Percentiles rank a stretch among this genome's conserved stretches.
These are phyloP conservation scores for Pasiphila rectangulata DNA, from an alignment of 2,888 invertebrate genomes.

Conservation along the genomic window DNA sequence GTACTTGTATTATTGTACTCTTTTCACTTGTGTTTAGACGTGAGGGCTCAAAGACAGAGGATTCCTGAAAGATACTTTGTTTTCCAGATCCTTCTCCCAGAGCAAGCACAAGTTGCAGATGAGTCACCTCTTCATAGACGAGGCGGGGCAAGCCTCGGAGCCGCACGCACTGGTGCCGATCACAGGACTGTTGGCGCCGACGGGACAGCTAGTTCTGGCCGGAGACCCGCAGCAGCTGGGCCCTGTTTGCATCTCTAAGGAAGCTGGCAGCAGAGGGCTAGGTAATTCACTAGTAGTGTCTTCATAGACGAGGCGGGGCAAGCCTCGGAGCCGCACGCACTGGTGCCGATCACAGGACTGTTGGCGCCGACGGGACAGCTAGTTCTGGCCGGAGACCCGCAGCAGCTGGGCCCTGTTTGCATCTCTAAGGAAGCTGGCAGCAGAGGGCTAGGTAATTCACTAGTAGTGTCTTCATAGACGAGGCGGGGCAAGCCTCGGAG, in stretches of 20 bases:
- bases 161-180: slow-evolving; percentile 6
- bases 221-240: slow-evolving; percentile 8
- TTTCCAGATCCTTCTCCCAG: slow-evolving; percentile 29
- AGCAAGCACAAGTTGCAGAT: background rate
- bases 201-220: slow-evolving; percentile 1
- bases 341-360: background rate
- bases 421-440: slow-evolving; percentile 4
- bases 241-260: slow-evolving; percentile 6
- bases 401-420: background rate
- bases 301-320: slow-evolving; percentile 96
- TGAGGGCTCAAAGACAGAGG: no score
- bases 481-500: slow-evolving; percentile 88
- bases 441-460: background rate
- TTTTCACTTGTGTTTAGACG: no score
- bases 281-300: slow-evolving; percentile 2
- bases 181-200: slow-evolving; percentile 1
- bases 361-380: background rate
- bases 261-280: slow-evolving; percentile 11
- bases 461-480: slow-evolving; percentile 82
- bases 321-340: slow-evolving; percentile 57
- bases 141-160: slow-evolving; percentile 88
- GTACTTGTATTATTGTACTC: no score
- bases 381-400: background rate
- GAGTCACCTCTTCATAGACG: slow-evolving; percentile 85
- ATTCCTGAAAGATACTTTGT: slow-evolving; percentile 1